Base-by-base conservation (phyloP, 2,888 invertebrate genomes). In the Autographa pulchrina region DNA sequence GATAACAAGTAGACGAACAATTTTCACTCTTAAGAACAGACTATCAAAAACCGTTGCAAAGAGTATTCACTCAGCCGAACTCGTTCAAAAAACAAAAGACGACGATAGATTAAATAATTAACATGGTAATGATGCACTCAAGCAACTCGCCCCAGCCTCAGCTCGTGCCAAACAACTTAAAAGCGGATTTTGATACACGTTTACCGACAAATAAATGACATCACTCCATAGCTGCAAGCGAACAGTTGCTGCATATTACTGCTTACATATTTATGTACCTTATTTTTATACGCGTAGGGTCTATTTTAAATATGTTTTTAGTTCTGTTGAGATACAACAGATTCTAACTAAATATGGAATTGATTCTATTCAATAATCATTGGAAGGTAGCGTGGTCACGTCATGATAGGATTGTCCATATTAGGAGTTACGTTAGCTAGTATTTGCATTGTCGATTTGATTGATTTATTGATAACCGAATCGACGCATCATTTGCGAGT, bases 311-410 rank as follows among this genome's bases (percentile, higher is more conserved):
- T 4, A n/a, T 35, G 18, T 20, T 41, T 13, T 60, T 6, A 20
- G 25, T 52, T 20, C 64, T 14, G 31, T 35, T 62, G 60, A 66
- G 61, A 62, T 75, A 74, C 60, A 73, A 43, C 59, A 65, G 67
- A 76, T 72, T 79, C 71, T 65, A 62, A 76, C 84, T 84, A 80
- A 77, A 82, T 82, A 83, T 74, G 82, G 78, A 74, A 63, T 74
- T 16, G 75, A 75, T 66, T 82, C 64, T 80, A 75, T 74, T 76
- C 60, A 71, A 72, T 80, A 84, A 72, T 72, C 72, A 76, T 82
- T 68, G 74, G 64, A 74, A 73, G 75, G 71, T 68, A 72, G 74
- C 74, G 62, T 70, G 59, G 59, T 70, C 74, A 66, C 62, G 74
- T 82, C 73, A 80, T 82, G 78, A 72, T 74, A 80, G 70, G 61